Percentiles rank a stretch among this genome's conserved stretches.
Conservation (phyloP, 2,888 invertebrate species). For the Papilio protenor region DNA sequence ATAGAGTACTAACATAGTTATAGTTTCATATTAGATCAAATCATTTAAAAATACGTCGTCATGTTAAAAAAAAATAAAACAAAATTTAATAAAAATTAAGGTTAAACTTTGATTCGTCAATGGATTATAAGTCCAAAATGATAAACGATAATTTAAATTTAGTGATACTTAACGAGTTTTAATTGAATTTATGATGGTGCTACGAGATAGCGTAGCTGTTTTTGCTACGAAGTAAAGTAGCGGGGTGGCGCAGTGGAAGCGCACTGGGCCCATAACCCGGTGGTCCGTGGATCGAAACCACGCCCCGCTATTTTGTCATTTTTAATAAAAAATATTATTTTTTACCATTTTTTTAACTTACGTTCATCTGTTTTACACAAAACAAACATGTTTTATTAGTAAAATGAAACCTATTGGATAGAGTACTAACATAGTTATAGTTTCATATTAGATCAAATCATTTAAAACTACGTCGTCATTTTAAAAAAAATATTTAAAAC, state of each 20-base stretch:
- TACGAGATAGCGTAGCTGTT: slow-evolving; percentile 12
- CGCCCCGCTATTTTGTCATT: slow-evolving; percentile 57
- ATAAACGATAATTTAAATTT: neutral
- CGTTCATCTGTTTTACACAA: too few relatives aligned
- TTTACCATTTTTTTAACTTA: too few relatives aligned
- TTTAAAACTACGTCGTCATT: neutral
- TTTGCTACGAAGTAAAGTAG: neutral
- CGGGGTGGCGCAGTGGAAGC: slow-evolving; percentile 91
- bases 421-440: neutral
- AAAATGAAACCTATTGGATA: neutral
- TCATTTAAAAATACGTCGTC: neutral
- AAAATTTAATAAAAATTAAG: neutral
- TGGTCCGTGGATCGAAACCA: slow-evolving; percentile 96
- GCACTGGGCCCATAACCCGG: slow-evolving; percentile 95
- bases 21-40: neutral
- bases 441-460: neutral
- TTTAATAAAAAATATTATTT: too few relatives aligned
- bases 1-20: neutral
- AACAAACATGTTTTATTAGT: neutral
- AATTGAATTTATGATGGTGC: neutral
- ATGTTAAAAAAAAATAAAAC: neutral
- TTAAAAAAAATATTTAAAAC: neutral
- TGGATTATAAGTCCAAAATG: neutral
- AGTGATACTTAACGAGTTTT: neutral
- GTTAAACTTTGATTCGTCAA: neutral